Conservation (phyloP, 2,113 vertebrate genomes). For the Syngnathus typhle region DNA sequence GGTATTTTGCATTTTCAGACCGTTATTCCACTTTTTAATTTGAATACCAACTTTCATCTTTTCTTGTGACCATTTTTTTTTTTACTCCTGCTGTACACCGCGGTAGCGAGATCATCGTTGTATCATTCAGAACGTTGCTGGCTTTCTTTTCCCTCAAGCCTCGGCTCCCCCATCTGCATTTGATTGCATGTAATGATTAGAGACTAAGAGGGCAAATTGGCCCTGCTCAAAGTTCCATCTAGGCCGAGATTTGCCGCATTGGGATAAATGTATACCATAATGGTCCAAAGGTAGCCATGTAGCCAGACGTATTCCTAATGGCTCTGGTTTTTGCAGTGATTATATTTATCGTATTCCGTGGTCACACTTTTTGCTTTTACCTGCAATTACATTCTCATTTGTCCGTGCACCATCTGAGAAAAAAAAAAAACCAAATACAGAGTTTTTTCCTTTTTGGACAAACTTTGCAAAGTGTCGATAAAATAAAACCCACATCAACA, state of each 20-base stretch:
- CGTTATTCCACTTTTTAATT: constrained; percentile 42
- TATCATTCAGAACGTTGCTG: constrained; percentile 42
- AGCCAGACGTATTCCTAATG: constrained; percentile 14
- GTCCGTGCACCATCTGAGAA: background rate
- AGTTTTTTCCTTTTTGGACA: background rate
- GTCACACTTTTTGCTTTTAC: constrained; percentile 17
- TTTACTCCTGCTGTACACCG: constrained; percentile 1
- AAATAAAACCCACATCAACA: background rate
- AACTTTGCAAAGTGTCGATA: background rate
- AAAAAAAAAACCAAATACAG: background rate
- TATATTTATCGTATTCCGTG: constrained; percentile 1
- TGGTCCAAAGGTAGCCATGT: constrained; percentile 26
- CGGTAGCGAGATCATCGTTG: constrained; percentile 24
- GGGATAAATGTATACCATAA: constrained; percentile 49
- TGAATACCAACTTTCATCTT: constrained; percentile 32
- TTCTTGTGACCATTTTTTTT: constrained; percentile 18
- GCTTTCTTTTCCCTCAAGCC: constrained; percentile 38
- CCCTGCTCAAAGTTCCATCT: constrained; percentile 53
- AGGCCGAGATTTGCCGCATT: constrained; percentile 49
- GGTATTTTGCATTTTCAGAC: constrained; percentile 8
- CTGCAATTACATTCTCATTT: background rate
- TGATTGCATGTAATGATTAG: constrained; percentile 61
- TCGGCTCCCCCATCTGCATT: constrained; percentile 42
- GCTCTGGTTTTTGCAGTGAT: constrained; percentile 17
- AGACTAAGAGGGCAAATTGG: constrained; percentile 58